Evolutionary conservation across 2,797 vertebrate genomes (phyloP), one percentile per base, ranked within the genome.

Genomic region (Onychomys torridus): DNA sequence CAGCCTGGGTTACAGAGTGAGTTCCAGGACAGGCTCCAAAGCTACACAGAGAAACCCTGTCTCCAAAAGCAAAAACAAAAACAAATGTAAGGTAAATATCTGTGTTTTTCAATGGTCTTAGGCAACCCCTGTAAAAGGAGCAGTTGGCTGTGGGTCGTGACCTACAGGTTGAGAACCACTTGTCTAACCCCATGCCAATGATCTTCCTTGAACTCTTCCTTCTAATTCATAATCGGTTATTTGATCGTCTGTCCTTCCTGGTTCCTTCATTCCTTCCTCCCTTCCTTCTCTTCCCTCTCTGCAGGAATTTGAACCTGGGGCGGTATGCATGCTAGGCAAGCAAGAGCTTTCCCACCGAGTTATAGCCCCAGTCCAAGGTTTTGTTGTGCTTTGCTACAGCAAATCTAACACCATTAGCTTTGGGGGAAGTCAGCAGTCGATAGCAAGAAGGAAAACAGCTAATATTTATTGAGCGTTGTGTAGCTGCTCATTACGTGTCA

Each of bases 341-440:
- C 86, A 59, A 34, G 27, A 43, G 27, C 55, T 59, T 37, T 75
- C 16, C 16, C 52, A 40, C 37, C 13, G 52, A 34, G 25, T 13
- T 59, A 37, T 13, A 75, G 19, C 17, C 69, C 27, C 37, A 88
- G 25, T 17, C 37, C 11, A 89, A 25, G 87, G 55, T 43, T 34
- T 25, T 69, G 3, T 43, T 96, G 76, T 90, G 65, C 32, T 71
- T 92, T 65, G 32, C 49, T 59, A 43, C 1, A 52, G 16, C 46
- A 59, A 94, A 34, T 81, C 67, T 82, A 82, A 79, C 43, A 85
- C 82, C 79, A 90, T 85, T 75, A 91, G 43, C 65, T 94, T 92
- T 88, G 21, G 3, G 49, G n/a, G 10, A 71, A 71, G 37, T 43
- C 43, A 4, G n/a, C 5, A 71, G 46, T 77, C 46, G 88, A 40